A percentile compares a stretch with the other conserved stretches of the same genome.
These are phyloP conservation scores for Coecobrya sp. DNA, from an alignment of 2,888 invertebrate genomes.

Conservation along the genomic window DNA sequence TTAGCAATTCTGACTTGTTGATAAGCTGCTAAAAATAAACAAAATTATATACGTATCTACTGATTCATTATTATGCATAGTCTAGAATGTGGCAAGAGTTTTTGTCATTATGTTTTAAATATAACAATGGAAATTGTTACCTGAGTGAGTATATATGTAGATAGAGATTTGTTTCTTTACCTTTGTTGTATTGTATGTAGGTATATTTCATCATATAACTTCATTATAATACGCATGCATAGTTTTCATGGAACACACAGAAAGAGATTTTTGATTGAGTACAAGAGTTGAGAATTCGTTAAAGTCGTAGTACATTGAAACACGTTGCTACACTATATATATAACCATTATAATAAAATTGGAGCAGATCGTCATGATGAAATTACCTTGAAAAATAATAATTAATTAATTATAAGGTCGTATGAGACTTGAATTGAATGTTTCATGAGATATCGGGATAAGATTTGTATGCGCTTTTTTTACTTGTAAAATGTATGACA, in stretches of 20 bases:
- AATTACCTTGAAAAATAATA: background rate
- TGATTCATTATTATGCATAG: conserved; percentile 38
- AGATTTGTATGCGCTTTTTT: conserved; percentile 17
- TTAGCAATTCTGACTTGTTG: conserved; percentile 37
- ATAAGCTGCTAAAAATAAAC: conserved; percentile 47
- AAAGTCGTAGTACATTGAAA: background rate
- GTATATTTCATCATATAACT: background rate
- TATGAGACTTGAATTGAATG: conserved; percentile 38
- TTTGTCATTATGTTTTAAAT: conserved; percentile 36
- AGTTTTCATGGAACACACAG: conserved; percentile 63
- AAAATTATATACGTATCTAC: background rate
- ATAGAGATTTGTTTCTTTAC: too few species aligned
- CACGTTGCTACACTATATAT: background rate
- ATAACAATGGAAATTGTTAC: conserved; percentile 16
- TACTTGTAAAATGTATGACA: background rate
- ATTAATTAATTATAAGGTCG: conserved; percentile 25
- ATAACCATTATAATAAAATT: conserved; percentile 27
- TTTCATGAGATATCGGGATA: conserved; percentile 15
- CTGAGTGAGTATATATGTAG: conserved; percentile 26
- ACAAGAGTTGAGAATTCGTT: conserved; percentile 52
- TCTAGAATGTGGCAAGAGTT: conserved; percentile 58
- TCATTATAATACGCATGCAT: conserved; percentile 5
- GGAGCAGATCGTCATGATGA: conserved; percentile 66
- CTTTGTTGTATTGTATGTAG: conserved; percentile 29
- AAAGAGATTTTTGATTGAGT: conserved; percentile 70